These are phyloP conservation scores for Quadroppia sp. DNA, from an alignment of 2,888 invertebrate species.

Conservation along the genomic window DNA sequence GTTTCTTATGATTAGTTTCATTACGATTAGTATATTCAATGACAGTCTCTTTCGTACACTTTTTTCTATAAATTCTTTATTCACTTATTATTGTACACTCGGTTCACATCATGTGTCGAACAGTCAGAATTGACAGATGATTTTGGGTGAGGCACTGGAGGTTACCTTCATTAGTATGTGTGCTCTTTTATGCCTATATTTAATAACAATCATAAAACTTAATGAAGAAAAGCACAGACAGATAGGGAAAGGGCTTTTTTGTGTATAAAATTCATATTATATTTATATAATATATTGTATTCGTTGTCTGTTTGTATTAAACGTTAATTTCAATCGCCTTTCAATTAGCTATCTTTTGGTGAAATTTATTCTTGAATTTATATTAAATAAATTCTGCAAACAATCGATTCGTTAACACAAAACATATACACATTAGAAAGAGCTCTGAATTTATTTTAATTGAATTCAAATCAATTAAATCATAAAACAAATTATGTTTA, in stretches of 20 bases:
- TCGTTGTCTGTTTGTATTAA: neutral
- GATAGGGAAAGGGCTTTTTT: neutral
- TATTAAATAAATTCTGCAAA: neutral
- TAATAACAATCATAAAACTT: conserved; percentile 22
- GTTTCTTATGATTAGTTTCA: neutral
- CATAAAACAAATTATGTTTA: neutral
- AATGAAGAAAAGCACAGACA: conserved; percentile 8
- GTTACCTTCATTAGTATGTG: conserved; percentile 9
- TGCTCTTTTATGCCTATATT: neutral
- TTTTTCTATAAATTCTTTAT: too few species aligned
- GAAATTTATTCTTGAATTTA: neutral
- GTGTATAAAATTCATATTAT: too few species aligned
- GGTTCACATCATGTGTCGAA: neutral
- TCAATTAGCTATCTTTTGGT: neutral
- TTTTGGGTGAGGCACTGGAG: conserved; percentile 34
- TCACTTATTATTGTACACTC: neutral
- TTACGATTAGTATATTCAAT: neutral
- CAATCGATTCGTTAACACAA: neutral
- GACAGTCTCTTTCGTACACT: too few species aligned
- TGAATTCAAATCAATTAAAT: conserved; percentile 1
- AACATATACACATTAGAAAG: conserved; percentile 5
- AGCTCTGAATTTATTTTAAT: neutral
- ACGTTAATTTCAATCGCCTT: neutral
- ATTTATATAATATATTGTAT: neutral
- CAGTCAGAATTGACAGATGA: conserved; percentile 29